A percentile compares a stretch with the other conserved stretches of the same genome.
These are phyloP conservation scores for Nyctalus aviator DNA, from an alignment of 2,797 vertebrate genomes.

Conservation along the genomic window DNA sequence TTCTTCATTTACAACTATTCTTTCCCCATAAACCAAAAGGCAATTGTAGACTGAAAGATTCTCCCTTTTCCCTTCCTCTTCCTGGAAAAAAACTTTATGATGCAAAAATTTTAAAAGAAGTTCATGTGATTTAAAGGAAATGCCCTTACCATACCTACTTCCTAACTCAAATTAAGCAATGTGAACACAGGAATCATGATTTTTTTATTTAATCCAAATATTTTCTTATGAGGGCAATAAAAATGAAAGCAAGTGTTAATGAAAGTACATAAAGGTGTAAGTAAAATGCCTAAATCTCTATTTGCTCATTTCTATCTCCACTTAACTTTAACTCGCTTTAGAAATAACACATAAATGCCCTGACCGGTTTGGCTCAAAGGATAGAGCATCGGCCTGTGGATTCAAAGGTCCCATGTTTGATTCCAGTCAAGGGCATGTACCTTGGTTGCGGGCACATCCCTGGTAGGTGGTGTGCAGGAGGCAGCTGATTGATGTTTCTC, in stretches of 20 bases:
- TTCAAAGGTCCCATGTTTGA: no score
- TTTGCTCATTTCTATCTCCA: not conserved
- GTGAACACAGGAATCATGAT: not conserved
- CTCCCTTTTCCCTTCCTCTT: not conserved
- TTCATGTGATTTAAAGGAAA: not conserved
- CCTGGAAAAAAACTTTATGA: conserved; percentile 11
- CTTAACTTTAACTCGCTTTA: conserved; percentile 45
- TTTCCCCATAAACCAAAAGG: conserved; percentile 29
- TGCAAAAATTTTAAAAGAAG: not conserved
- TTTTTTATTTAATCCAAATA: conserved; percentile 56
- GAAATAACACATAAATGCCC: not conserved
- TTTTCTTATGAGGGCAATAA: conserved; percentile 43
- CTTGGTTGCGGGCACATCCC: no score
- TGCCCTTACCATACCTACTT: not conserved
- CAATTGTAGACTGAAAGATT: not conserved
- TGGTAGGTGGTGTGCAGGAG: no score
- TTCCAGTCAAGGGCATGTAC: no score
- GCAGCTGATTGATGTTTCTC: no score
- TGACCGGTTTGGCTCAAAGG: no score
- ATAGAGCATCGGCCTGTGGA: no score
- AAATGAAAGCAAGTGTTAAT: conserved; percentile 26
- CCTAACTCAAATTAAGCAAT: conserved; percentile 16
- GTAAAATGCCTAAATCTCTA: not conserved
- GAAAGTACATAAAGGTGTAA: not conserved
- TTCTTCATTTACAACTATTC: not conserved